Base-by-base conservation (phyloP, 2,113 vertebrate species). In the Leucosticte australis region DNA sequence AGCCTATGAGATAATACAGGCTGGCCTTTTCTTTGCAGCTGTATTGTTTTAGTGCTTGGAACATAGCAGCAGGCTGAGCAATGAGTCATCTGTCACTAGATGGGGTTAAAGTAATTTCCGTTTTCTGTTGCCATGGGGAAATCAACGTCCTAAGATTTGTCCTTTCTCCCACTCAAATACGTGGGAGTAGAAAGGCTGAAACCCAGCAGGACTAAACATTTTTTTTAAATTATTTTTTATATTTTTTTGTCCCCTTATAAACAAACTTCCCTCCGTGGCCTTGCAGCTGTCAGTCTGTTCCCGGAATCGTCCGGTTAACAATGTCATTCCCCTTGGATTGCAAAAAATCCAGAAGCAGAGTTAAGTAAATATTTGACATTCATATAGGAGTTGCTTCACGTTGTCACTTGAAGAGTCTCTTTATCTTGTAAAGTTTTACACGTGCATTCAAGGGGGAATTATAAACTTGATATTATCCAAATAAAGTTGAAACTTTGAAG, bases 301-400 rank as follows among this genome's bases (percentile, higher is more conserved):
- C 97, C 42, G 92, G 97, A 98, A 97, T 87, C 9, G 0, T 70
- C 89, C 44, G 0, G 78, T 87, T 95, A 95, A 95, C 95, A 80
- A 65, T 97, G 97, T 98, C 97, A 97, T 97, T 98, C 92, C 97
- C 97, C 97, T 96, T 86, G 74, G 81, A 89, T 94, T 96, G 81
- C 87, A 96, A 92, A 95, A 96, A 95, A 93, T 97, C 93, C 85
- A 95, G 97, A 97, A 96, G 79, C 96, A 96, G 91, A 94, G 96
- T 97, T 97, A 98, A 97, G 95, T 97, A 98, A 98, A 98, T 97
- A 98, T 97, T 98, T 98, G 94, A 87, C 83, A 89, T 92, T 84
- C 69, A 81, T 95, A 90, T 78, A 90, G 64, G 52, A 87, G 76
- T 90, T 88, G 93, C 89, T 90, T 94, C 79, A 80, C 10, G 10